phyloP scores from a whole-genome alignment of 2,797 vertebrate genomes.

The Sebastes baramenuke region DNA sequence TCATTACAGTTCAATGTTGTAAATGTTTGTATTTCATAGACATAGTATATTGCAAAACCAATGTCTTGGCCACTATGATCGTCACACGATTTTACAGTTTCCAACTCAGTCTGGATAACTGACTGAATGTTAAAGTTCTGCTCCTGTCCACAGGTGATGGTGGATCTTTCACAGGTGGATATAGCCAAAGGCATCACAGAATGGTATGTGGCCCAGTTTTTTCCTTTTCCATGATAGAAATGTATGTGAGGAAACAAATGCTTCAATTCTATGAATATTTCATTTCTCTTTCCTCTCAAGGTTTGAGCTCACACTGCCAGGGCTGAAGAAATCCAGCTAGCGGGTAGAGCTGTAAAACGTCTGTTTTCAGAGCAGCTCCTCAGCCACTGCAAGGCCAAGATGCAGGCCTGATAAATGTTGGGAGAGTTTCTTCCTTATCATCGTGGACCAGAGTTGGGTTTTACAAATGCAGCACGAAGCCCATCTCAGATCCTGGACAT shows the following conservation, averaged over 20 bases:
- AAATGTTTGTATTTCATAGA: background rate
- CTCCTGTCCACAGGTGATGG: conserved; percentile 81
- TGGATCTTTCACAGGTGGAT: conserved; percentile 90
- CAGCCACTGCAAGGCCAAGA: background rate
- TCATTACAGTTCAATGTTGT: background rate
- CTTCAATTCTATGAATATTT: background rate
- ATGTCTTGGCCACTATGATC: background rate
- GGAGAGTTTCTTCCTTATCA: background rate
- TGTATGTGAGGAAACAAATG: background rate
- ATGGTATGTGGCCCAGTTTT: conserved; percentile 81
- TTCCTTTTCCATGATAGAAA: background rate
- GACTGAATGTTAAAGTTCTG: background rate
- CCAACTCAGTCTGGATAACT: background rate
- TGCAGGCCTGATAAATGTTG: background rate
- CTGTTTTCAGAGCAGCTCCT: background rate
- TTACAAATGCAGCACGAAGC: background rate
- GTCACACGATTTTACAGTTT: background rate
- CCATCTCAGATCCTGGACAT: background rate
- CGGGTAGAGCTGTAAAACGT: background rate
- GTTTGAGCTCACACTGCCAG: conserved; percentile 81
- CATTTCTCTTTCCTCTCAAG: conserved; percentile 46
- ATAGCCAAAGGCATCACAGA: conserved; percentile 86
- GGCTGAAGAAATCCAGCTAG: conserved; percentile 67
- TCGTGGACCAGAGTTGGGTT: background rate
- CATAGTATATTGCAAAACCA: background rate